Evolutionary conservation across 2,113 vertebrate species (phyloP).

Genomic region (Heloderma charlesbogerti): DNA sequence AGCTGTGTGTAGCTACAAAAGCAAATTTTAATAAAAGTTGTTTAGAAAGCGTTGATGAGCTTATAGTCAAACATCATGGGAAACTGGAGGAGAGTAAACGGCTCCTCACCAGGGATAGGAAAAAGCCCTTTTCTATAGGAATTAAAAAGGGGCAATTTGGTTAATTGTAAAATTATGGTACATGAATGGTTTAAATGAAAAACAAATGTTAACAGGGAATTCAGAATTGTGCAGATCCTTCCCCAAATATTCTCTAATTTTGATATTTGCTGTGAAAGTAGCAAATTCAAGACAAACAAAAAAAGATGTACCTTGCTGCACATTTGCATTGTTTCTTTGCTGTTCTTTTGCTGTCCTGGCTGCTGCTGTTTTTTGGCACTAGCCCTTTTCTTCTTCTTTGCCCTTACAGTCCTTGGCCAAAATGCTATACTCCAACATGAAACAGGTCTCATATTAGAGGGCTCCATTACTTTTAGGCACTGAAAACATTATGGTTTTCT

Average conservation of each 20-base stretch:
- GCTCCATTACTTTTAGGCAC: not conserved
- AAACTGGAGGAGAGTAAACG: not conserved
- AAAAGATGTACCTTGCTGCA: not conserved
- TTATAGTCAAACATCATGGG: not conserved
- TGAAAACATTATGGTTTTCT: not conserved
- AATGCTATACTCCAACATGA: not conserved
- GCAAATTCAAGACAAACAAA: not conserved
- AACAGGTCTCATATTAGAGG: not conserved
- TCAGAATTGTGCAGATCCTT: not conserved
- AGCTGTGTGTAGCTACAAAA: constrained; percentile 35
- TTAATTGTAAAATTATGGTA: not conserved
- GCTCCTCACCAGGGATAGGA: not conserved
- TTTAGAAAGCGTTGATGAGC: not conserved
- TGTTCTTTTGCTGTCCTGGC: not conserved
- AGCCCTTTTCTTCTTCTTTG: not conserved
- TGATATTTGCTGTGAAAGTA: not conserved
- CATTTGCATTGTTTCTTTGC: not conserved
- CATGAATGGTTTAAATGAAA: not conserved
- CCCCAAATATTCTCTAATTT: not conserved
- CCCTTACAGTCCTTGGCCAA: not conserved
- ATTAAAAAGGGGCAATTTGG: not conserved
- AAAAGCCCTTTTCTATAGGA: not conserved
- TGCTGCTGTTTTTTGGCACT: not conserved
- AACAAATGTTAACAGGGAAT: not conserved
- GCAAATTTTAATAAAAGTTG: not conserved